phyloP scores from a whole-genome alignment of 1,140 invertebrate genomes.

The Aleiodes sp. region DNA sequence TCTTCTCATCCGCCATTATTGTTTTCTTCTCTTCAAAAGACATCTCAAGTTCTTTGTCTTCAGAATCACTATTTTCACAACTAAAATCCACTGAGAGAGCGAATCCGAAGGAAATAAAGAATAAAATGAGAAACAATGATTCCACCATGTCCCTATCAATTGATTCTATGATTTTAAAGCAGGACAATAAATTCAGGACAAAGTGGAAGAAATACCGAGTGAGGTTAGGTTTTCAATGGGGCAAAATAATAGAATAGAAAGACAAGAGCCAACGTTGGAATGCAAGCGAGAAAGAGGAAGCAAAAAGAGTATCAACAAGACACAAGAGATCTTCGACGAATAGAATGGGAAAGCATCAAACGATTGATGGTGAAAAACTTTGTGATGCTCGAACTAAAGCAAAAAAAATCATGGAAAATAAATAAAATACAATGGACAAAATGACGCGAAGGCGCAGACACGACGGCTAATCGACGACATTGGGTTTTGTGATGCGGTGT shows the following conservation, averaged over 20 bases:
- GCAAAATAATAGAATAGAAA: neutral
- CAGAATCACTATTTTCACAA: no score
- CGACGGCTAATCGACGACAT: constrained; percentile 35
- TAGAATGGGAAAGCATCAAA: neutral
- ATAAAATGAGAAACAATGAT: no score
- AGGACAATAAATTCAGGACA: neutral
- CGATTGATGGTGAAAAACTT: neutral
- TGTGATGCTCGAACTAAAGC: no score
- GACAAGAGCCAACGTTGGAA: neutral
- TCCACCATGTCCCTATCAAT: neutral
- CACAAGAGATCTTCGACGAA: neutral
- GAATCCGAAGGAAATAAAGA: no score
- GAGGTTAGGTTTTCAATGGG: neutral
- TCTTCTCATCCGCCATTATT: neutral
- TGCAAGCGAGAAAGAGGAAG: constrained; percentile 2
- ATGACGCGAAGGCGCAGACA: constrained; percentile 17
- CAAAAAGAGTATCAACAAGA: neutral
- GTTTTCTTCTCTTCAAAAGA: neutral
- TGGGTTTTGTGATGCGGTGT: neutral
- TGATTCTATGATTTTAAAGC: neutral
- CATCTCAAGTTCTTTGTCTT: no score
- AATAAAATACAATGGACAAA: constrained; percentile 14
- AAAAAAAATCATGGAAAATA: no score
- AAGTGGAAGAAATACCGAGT: neutral
- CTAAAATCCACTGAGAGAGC: no score